Evolutionary conservation across 2,113 vertebrate species (phyloP).

Genomic region (Coptodon rendalli): DNA sequence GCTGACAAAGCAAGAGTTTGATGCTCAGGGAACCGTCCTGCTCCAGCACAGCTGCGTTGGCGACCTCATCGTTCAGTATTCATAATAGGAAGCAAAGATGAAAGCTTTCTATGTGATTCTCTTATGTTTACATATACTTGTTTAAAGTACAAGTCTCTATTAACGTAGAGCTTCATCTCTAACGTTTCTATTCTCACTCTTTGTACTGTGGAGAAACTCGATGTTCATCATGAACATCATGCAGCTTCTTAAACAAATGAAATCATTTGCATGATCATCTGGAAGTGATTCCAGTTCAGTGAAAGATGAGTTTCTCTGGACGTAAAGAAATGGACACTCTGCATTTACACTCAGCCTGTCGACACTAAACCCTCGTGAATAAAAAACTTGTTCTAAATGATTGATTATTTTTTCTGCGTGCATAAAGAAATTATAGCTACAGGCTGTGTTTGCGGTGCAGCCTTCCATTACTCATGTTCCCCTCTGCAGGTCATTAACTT

Average conservation of each 20-base stretch:
- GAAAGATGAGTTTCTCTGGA: not conserved
- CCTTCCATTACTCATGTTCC: not conserved
- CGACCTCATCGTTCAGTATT: fast-evolving
- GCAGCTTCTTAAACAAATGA: not conserved
- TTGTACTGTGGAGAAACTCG: not conserved
- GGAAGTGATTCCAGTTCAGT: not conserved
- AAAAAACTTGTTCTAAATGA: not conserved
- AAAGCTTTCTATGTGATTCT: fast-evolving
- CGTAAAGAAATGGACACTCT: fast-evolving
- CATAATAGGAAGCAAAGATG: not conserved
- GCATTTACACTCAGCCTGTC: not conserved
- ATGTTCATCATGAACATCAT: fast-evolving
- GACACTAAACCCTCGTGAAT: not conserved
- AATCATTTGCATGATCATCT: not conserved
- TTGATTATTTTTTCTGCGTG: not conserved
- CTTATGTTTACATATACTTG: fast-evolving
- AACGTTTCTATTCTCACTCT: fast-evolving
- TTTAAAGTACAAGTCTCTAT: too few relatives aligned
- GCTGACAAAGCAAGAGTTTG: not conserved
- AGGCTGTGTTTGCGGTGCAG: not conserved
- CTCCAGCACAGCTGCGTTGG: not conserved
- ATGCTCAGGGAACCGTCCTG: not conserved
- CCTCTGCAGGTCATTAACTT: not conserved
- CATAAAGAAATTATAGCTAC: not conserved
- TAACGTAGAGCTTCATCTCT: not conserved